Evolutionary conservation across 2,888 invertebrate species (phyloP), one percentile per base, ranked within the genome.

Genomic region (Parasteatoda lunata): DNA sequence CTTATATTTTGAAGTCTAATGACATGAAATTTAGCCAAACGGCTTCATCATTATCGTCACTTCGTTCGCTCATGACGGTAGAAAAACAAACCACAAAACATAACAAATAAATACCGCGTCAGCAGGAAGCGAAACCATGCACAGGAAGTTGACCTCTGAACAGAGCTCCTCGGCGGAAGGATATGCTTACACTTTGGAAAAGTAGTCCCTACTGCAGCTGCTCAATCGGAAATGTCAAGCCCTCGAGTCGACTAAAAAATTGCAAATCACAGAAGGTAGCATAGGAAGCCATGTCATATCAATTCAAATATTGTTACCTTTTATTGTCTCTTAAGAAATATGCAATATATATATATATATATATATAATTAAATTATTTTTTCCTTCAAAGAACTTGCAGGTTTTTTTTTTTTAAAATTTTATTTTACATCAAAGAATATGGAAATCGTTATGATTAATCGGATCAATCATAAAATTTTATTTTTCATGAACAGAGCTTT

Each of bases 101-200:
- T 64, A 59, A 59, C 80, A 51, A 66, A 72, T 71, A 54, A 66
- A 45, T 54, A 54, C 81, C 75, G 81, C 75, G 81, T 59, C 66
- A 81, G 75, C 69, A 49, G 72, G 30, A 48, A 69, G 69, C 13
- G 45, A 48, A 30, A 48, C 47, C 13, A 47, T 69, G 47, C 13
- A 84, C 83, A 84, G 83, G 83, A 84, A 84, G 77, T 84, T 77
- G 71, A 54, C 59, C 64, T 65, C 52, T 64, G 48, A 65, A 72
- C 83, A 15, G 30, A 59, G 72, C 72, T 15, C 65, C 30, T 59
- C 70, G 11, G 83, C 83, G 83, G 70, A 84, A 64, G 83, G 70
- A 84, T 73, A 84, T 30, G 64, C 45, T n/a, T 72, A 70, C 83
- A 77, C 83, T 7, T 11, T 49, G n/a, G 6, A 65, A 71, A 84